Percentiles rank a stretch among this genome's conserved stretches.
These are phyloP conservation scores for Leucophora obtusa DNA, from an alignment of 2,888 invertebrate species.

Conservation along the genomic window DNA sequence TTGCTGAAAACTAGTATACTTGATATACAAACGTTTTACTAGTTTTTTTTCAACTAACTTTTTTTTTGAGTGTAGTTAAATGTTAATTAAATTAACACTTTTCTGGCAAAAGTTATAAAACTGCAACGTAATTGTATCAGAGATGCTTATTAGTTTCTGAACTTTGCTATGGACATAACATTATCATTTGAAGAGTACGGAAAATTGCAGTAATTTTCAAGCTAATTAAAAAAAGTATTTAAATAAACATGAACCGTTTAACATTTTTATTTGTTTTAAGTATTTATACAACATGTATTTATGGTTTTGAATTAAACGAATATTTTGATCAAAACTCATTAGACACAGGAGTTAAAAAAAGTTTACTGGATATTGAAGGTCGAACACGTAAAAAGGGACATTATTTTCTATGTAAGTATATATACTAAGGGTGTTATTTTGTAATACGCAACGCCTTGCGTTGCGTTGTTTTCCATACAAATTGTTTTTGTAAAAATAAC, in stretches of 20 bases:
- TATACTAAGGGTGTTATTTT: too few species aligned
- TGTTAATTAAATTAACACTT: conserved; percentile 61
- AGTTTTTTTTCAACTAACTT: too few species aligned
- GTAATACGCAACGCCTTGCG: too few species aligned
- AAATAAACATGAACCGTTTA: conserved; percentile 13
- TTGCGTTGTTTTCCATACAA: too few species aligned
- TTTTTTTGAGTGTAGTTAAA: too few species aligned
- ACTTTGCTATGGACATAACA: not conserved
- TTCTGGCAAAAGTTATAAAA: conserved; percentile 45
- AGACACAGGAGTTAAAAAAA: not conserved
- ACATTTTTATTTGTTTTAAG: conserved; percentile 23
- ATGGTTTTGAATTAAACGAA: conserved; percentile 17
- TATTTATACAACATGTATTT: conserved; percentile 13
- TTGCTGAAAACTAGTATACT: too few species aligned
- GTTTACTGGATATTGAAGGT: conserved; percentile 13
- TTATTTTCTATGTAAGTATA: conserved; percentile 55
- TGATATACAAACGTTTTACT: too few species aligned
- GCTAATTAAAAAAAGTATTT: not conserved
- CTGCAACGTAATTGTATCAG: conserved; percentile 3
- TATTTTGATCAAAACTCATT: conserved; percentile 3
- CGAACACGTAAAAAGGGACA: conserved; percentile 41
- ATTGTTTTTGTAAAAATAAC: too few species aligned
- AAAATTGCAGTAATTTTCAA: conserved; percentile 7
- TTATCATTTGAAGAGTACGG: not conserved
- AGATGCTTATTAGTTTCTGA: conserved; percentile 25